Conservation (phyloP, 2,113 vertebrate species). For the Felis chaus region DNA sequence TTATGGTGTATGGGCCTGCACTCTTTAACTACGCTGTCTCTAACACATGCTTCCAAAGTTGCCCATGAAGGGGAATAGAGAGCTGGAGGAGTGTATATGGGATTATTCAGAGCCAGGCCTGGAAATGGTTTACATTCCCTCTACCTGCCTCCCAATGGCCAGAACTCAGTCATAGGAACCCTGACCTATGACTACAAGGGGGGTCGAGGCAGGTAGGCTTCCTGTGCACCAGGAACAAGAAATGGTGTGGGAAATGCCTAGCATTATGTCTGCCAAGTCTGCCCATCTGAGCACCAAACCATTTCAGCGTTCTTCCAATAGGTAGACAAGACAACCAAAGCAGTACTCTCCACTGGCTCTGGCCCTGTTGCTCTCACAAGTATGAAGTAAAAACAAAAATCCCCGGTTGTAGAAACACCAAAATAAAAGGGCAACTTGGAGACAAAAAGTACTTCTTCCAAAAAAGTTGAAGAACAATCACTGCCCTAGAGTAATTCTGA, state of each 20-base stretch:
- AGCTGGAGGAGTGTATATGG: too few species aligned
- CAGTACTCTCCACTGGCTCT: background rate
- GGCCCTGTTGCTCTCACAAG: background rate
- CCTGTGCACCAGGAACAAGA: background rate
- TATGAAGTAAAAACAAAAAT: background rate
- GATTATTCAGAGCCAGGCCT: background rate
- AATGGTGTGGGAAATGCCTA: background rate
- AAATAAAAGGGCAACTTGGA: background rate
- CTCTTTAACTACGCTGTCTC: background rate
- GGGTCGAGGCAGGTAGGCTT: background rate
- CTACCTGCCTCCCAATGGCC: background rate
- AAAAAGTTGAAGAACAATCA: background rate
- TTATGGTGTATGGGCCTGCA: fast-evolving
- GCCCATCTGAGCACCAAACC: background rate
- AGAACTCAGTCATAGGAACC: background rate
- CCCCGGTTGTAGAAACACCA: background rate
- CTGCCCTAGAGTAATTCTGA: background rate
- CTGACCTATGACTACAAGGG: background rate
- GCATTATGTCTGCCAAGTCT: background rate
- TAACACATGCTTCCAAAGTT: background rate
- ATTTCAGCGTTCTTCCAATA: background rate
- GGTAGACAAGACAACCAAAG: background rate
- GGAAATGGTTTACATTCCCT: background rate
- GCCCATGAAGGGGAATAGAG: background rate
- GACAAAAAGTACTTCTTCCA: background rate